Percentiles rank a stretch among this genome's conserved stretches.
These are phyloP conservation scores for Oreohelix idahoensis DNA, from an alignment of 1,140 invertebrate genomes.

Conservation along the genomic window DNA sequence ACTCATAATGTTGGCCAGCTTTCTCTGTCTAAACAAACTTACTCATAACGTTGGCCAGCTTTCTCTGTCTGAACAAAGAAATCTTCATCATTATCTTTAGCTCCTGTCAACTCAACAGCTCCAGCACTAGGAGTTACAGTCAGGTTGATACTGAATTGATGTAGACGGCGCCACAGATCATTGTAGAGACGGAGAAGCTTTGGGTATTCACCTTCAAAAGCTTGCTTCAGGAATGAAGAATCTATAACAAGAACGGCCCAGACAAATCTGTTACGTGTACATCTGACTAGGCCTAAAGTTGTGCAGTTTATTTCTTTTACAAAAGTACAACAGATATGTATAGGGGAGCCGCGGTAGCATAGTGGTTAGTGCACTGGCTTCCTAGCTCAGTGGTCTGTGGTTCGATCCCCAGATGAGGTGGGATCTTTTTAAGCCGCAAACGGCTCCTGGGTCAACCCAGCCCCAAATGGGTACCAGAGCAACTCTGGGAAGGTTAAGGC, in stretches of 20 bases:
- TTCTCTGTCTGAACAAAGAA: slow-evolving; percentile 58
- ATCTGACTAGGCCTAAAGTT: too few relatives aligned
- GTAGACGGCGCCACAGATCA: slow-evolving; percentile 79
- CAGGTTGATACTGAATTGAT: slow-evolving; percentile 69
- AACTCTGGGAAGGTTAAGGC: too few relatives aligned
- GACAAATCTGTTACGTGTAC: too few relatives aligned
- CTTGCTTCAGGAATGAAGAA: slow-evolving; percentile 85
- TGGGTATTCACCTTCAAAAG: slow-evolving; percentile 90
- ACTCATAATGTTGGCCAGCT: slow-evolving; percentile 55
- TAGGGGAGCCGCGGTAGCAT: too few relatives aligned
- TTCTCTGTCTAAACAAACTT: slow-evolving; percentile 53
- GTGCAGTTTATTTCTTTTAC: too few relatives aligned
- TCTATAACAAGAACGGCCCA: slow-evolving; percentile 71
- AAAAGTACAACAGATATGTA: too few relatives aligned
- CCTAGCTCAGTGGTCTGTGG: too few relatives aligned
- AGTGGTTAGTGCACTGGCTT: too few relatives aligned
- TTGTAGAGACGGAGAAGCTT: slow-evolving; percentile 83
- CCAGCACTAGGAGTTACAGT: slow-evolving; percentile 49
- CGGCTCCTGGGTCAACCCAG: too few relatives aligned
- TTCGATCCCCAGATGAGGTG: too few relatives aligned
- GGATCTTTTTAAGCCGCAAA: too few relatives aligned
- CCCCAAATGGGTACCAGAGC: too few relatives aligned
- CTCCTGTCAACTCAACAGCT: slow-evolving; percentile 14
- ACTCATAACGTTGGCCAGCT: slow-evolving; percentile 55
- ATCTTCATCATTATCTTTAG: slow-evolving; percentile 53